These are phyloP conservation scores for Sebastes oblongus DNA, from an alignment of 2,797 vertebrate genomes.

Conservation along the genomic window DNA sequence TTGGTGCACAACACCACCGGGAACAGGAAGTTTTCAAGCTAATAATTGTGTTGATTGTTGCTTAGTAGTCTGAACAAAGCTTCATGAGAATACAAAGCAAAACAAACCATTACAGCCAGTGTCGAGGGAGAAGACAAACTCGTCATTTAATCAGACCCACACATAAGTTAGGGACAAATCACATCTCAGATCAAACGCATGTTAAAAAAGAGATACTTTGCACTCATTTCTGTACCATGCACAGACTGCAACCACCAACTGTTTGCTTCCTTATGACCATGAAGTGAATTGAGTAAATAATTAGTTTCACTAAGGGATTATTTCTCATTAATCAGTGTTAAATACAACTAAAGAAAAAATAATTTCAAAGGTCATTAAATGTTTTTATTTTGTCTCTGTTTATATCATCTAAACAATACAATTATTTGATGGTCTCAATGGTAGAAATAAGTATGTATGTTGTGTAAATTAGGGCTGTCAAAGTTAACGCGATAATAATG, in stretches of 20 bases:
- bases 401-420: neutral
- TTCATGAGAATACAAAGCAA: slow-evolving; percentile 43
- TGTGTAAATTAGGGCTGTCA: too few relatives aligned
- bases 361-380: neutral
- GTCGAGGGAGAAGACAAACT: slow-evolving; percentile 6
- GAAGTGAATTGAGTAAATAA: neutral
- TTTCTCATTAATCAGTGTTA: neutral
- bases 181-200: neutral
- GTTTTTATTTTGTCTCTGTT: neutral
- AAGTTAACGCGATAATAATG: too few relatives aligned
- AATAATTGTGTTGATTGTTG: slow-evolving; percentile 66
- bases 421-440: neutral
- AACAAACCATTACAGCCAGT: slow-evolving; percentile 25
- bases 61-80: slow-evolving; percentile 42
- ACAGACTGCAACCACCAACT: neutral
- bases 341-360: neutral
- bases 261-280: neutral
- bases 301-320: neutral
- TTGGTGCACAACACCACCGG: slow-evolving; percentile 24
- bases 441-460: neutral
- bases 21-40: slow-evolving; percentile 60
- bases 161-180: neutral
- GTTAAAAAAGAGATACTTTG: neutral
- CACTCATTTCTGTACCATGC: neutral
- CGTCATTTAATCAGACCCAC: neutral